Conservation (phyloP, 1,140 invertebrate species). For the Zaprionus capensis region DNA sequence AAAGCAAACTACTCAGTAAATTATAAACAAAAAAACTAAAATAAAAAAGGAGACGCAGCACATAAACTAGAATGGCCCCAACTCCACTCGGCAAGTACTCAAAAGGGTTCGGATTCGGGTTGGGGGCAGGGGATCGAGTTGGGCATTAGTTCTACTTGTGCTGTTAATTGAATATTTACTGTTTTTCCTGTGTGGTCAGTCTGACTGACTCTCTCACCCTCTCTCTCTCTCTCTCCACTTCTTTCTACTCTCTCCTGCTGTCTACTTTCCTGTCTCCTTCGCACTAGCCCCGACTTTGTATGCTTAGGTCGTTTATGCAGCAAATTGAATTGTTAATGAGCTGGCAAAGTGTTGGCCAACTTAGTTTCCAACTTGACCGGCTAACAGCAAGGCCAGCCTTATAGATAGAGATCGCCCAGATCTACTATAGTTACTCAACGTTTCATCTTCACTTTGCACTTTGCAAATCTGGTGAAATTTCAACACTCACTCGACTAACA, state of each 20-base stretch:
- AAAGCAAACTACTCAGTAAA: conserved; percentile 47
- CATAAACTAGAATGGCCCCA: conserved; percentile 6
- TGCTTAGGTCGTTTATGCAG: conserved; percentile 79
- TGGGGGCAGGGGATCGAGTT: not conserved
- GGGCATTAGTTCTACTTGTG: conserved; percentile 55
- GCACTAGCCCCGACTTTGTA: conserved; percentile 32
- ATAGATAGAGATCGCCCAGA: not conserved
- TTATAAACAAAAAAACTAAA: conserved; percentile 17
- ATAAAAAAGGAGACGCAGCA: conserved; percentile 1
- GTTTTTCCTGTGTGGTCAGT: conserved; percentile 51
- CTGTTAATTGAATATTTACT: conserved; percentile 79
- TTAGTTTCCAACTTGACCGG: conserved; percentile 52
- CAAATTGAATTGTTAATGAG: conserved; percentile 83
- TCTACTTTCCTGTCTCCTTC: not conserved
- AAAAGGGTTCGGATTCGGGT: conserved; percentile 56
- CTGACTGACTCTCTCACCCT: not conserved
- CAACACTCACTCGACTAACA: not conserved
- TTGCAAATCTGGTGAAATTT: not conserved
- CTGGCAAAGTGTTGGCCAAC: conserved; percentile 74
- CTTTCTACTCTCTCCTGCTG: too few species aligned
- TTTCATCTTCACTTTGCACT: not conserved
- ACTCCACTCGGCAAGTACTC: not conserved
- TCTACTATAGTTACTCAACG: not conserved
- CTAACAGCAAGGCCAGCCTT: not conserved
- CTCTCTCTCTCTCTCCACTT: too few species aligned